These are phyloP conservation scores for Apomyelois bistriatella DNA, from an alignment of 2,888 invertebrate species.

Conservation along the genomic window DNA sequence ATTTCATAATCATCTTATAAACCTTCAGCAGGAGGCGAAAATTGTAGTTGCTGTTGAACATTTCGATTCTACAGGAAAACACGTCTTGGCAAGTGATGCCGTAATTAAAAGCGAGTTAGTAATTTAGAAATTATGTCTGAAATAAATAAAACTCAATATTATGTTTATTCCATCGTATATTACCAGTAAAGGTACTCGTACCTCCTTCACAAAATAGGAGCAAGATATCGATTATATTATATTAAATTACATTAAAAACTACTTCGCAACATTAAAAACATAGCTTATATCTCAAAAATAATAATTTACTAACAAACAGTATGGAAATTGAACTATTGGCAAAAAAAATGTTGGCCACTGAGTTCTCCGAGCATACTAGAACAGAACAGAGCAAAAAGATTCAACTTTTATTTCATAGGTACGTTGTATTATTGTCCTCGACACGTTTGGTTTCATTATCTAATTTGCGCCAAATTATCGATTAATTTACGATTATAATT, in stretches of 20 bases:
- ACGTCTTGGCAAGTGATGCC: no score
- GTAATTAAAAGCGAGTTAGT: no score
- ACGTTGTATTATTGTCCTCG: background rate
- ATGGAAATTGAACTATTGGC: constrained; percentile 21
- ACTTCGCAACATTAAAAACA: constrained; percentile 74
- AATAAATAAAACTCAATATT: constrained; percentile 40
- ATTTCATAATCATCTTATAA: no score
- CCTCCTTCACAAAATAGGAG: constrained; percentile 56
- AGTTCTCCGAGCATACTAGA: background rate
- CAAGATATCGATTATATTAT: constrained; percentile 66
- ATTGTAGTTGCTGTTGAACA: no score
- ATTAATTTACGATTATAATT: constrained; percentile 11
- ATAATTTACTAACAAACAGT: constrained; percentile 78
- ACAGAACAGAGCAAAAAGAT: constrained; percentile 15
- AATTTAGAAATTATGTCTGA: background rate
- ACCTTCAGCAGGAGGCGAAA: no score
- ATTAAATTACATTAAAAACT: constrained; percentile 76
- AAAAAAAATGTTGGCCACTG: background rate
- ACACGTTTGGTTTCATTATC: background rate
- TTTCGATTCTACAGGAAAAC: no score
- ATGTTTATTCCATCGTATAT: constrained; percentile 59
- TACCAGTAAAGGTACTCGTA: constrained; percentile 66
- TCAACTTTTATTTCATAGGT: background rate
- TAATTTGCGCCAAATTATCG: background rate
- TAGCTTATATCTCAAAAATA: constrained; percentile 77